Evolutionary conservation across 2,888 invertebrate species (phyloP).

Genomic region (Zelleria hepariella): DNA sequence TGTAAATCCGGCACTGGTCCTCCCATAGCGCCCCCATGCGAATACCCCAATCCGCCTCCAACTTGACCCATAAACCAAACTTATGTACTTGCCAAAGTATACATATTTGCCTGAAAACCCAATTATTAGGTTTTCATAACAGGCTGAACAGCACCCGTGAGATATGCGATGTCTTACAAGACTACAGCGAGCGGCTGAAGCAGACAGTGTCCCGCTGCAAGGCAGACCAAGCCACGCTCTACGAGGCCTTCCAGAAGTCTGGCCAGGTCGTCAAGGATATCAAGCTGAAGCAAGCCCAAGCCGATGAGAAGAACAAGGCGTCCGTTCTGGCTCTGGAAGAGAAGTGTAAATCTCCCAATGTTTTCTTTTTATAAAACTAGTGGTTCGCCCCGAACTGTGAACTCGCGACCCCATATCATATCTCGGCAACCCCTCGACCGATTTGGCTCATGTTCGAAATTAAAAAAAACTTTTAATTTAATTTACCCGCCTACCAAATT

Average conservation of each 20-base stretch:
- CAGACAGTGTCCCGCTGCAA: slow-evolving; percentile 35
- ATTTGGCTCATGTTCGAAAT: no score
- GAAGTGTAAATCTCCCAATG: slow-evolving; percentile 19
- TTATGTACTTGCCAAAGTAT: no score
- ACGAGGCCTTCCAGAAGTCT: slow-evolving; percentile 33
- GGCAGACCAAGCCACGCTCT: slow-evolving; percentile 35
- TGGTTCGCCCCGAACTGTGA: background rate
- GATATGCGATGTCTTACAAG: slow-evolving; percentile 43
- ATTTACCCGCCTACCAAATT: no score
- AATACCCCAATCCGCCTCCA: no score
- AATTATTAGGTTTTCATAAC: background rate
- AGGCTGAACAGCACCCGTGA: slow-evolving; percentile 36
- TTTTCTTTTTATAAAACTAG: background rate
- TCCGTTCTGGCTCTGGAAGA: slow-evolving; percentile 21
- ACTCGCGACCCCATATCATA: no score
- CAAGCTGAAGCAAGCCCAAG: slow-evolving; percentile 17
- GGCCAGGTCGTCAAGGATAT: slow-evolving; percentile 23
- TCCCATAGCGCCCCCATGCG: no score
- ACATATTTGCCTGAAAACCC: background rate
- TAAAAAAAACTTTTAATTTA: no score
- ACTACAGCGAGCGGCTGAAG: slow-evolving; percentile 35
- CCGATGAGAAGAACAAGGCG: slow-evolving; percentile 17
- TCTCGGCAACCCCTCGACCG: no score
- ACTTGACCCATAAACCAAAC: no score
- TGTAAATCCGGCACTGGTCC: no score